These are phyloP conservation scores for Trileptium ribeirensis DNA, from an alignment of 2,888 invertebrate genomes.

Conservation along the genomic window DNA sequence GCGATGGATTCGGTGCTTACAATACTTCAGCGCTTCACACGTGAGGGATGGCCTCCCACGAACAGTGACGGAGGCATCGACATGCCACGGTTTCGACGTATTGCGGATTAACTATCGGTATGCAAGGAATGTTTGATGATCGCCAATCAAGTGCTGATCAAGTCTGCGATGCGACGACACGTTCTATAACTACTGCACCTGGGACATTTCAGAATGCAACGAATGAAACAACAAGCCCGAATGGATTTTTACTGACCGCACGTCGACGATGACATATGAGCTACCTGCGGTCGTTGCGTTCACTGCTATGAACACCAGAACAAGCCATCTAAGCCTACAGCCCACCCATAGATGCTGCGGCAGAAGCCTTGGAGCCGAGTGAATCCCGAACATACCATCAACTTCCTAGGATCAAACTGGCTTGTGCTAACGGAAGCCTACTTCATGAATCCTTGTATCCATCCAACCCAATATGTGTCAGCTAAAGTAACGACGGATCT, in stretches of 20 bases:
- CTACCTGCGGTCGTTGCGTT: not conserved
- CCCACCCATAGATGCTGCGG: constrained; percentile 42
- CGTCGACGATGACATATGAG: constrained; percentile 9
- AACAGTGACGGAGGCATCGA: not conserved
- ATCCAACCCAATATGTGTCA: constrained; percentile 2
- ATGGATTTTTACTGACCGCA: not conserved
- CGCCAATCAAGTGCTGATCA: not conserved
- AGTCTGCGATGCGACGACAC: not conserved
- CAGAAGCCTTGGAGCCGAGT: constrained; percentile 40
- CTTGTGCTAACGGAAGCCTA: not conserved
- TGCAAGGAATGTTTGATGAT: constrained; percentile 34
- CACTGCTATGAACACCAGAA: constrained; percentile 1
- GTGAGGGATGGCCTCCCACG: not conserved
- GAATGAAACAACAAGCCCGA: not conserved
- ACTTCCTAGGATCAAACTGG: constrained; percentile 26
- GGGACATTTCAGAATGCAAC: constrained; percentile 6
- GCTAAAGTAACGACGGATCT: constrained; percentile 30
- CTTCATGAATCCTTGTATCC: constrained; percentile 12
- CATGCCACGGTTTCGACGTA: not conserved
- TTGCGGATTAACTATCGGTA: constrained; percentile 15
- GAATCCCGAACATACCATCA: constrained; percentile 42
- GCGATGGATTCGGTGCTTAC: not conserved
- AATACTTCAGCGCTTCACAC: not conserved
- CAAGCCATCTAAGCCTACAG: constrained; percentile 28
- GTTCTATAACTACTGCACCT: not conserved